Percentiles rank a stretch among this genome's conserved stretches.
These are phyloP conservation scores for Stegodyphus mimosarum DNA, from an alignment of 1,140 invertebrate genomes.

Conservation along the genomic window DNA sequence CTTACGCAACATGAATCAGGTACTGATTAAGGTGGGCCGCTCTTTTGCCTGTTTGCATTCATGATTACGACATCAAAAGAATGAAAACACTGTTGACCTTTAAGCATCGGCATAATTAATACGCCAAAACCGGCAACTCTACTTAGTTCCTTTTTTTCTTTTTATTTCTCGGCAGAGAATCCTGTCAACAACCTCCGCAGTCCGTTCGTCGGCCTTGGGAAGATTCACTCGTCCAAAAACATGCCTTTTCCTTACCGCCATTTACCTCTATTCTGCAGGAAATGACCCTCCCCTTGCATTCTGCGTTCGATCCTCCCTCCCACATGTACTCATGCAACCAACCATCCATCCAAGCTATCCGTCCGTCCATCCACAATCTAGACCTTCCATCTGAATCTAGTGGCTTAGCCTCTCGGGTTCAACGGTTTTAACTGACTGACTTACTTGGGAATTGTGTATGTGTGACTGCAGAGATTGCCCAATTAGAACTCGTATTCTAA, in stretches of 20 bases:
- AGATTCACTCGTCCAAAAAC: conserved; percentile 25
- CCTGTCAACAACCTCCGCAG: conserved; percentile 47
- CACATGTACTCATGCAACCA: neutral
- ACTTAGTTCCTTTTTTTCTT: conserved; percentile 13
- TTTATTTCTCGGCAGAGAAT: conserved; percentile 1
- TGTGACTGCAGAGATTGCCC: conserved; percentile 10
- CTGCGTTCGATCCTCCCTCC: neutral
- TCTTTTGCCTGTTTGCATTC: neutral
- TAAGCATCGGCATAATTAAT: conserved; percentile 40
- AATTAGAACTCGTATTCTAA: conserved; percentile 9
- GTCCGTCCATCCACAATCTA: conserved; percentile 26
- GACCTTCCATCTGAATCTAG: conserved; percentile 33
- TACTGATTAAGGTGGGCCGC: neutral
- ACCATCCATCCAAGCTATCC: conserved; percentile 26
- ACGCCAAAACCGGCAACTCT: conserved; percentile 10
- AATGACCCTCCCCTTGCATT: conserved; percentile 16
- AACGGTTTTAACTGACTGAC: conserved; percentile 42
- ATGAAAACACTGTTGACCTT: conserved; percentile 12
- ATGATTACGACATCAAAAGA: neutral
- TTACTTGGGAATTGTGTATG: conserved; percentile 33
- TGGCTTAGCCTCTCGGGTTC: conserved; percentile 27
- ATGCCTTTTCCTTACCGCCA: conserved; percentile 42
- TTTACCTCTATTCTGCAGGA: conserved; percentile 53
- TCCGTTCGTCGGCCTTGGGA: conserved; percentile 57
- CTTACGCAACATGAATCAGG: too few relatives aligned